phyloP scores from a whole-genome alignment of 2,113 vertebrate species.

The Smithornis capensis region DNA sequence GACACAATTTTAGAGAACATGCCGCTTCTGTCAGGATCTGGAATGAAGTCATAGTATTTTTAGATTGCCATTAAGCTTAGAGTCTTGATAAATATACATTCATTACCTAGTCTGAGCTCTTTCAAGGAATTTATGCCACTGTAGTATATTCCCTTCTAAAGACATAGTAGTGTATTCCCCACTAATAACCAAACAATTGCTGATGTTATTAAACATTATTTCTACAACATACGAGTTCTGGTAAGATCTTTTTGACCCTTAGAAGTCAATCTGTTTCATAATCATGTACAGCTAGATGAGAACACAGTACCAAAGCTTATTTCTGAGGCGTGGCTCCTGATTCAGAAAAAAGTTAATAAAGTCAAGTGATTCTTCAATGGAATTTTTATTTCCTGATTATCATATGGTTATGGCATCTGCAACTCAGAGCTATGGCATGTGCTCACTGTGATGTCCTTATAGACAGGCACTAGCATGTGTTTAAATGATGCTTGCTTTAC shows the following conservation, averaged over 20 bases:
- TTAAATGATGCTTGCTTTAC: neutral
- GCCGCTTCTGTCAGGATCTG: conserved; percentile 43
- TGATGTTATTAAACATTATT: neutral
- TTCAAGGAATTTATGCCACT: neutral
- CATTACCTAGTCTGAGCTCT: neutral
- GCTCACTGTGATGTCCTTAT: neutral
- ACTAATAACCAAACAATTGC: neutral
- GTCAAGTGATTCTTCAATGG: too few relatives aligned
- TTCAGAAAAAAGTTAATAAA: neutral
- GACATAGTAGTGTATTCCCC: neutral
- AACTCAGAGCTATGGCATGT: neutral
- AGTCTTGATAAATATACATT: neutral
- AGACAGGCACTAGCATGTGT: neutral
- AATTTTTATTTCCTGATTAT: neutral
- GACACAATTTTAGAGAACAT: conserved; percentile 36
- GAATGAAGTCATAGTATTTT: conserved; percentile 13
- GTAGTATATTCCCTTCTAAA: neutral
- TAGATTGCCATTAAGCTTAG: neutral
- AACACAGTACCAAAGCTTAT: neutral
- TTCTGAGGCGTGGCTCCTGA: neutral
- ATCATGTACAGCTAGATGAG: neutral
- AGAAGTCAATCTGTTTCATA: neutral
- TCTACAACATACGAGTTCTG: neutral
- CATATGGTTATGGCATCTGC: neutral
- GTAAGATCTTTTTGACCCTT: neutral